phyloP scores from a whole-genome alignment of 2,113 vertebrate genomes.

The Otis tarda region DNA sequence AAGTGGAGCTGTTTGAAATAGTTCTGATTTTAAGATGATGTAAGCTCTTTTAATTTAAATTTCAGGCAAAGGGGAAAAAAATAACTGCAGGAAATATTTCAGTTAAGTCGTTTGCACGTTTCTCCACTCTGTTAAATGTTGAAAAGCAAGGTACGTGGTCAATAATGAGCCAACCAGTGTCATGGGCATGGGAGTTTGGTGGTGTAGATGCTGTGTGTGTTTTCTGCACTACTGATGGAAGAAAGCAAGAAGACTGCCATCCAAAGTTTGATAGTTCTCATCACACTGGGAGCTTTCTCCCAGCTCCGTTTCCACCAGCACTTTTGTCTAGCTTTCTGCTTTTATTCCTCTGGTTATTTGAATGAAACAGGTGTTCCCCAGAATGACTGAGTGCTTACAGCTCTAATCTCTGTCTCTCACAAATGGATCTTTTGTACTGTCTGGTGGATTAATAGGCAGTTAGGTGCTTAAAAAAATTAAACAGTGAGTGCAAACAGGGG shows the following conservation, averaged over 20 bases:
- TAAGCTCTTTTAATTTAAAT: not conserved
- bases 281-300: not conserved
- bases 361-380: slow-evolving; percentile 66
- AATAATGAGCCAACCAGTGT: not conserved
- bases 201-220: not conserved
- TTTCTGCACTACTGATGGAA: not conserved
- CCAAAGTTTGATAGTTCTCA: not conserved
- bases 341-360: slow-evolving; percentile 28
- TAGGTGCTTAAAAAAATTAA: slow-evolving; percentile 46
- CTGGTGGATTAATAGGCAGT: slow-evolving; percentile 25
- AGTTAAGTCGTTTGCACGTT: not conserved
- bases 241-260: not conserved
- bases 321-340: slow-evolving; percentile 39
- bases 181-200: not conserved
- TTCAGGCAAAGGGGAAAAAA: not conserved
- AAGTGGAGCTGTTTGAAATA: not conserved
- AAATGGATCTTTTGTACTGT: slow-evolving; percentile 69
- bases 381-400: slow-evolving; percentile 35
- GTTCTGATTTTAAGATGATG: not conserved
- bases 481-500: slow-evolving; percentile 49
- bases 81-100: not conserved
- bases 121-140: not conserved
- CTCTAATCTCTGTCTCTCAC: slow-evolving; percentile 65
- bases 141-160: not conserved
- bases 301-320: slow-evolving; percentile 22